A percentile compares a stretch with the other conserved stretches of the same genome.
phyloP scores from a whole-genome alignment of 2,113 vertebrate genomes.

The Salminus brasiliensis region DNA sequence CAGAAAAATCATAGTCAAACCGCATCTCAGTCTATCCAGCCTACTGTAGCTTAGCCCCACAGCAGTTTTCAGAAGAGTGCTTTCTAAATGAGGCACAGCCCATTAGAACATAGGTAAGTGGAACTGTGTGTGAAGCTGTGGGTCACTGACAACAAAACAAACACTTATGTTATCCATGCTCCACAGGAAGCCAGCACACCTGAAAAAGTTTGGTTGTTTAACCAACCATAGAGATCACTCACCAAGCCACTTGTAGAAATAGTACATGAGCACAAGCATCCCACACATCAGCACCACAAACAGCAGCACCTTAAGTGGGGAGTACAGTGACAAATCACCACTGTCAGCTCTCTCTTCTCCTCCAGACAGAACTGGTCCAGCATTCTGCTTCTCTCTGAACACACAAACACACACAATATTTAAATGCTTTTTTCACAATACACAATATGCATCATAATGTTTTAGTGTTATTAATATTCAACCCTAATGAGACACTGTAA shows the following conservation, averaged over 20 bases:
- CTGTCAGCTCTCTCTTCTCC: conserved; percentile 62
- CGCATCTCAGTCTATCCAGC: too few species aligned
- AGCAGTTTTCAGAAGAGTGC: too few species aligned
- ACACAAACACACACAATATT: conserved; percentile 37
- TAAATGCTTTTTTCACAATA: background rate
- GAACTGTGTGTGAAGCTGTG: too few species aligned
- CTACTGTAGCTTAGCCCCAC: too few species aligned
- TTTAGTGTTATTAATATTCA: too few species aligned
- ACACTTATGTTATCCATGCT: too few species aligned
- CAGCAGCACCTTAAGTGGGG: conserved; percentile 84
- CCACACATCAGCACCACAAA: conserved; percentile 88
- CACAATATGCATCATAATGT: too few species aligned
- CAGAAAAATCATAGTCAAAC: background rate
- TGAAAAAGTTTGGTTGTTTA: background rate
- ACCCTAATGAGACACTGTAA: too few species aligned
- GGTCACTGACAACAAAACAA: too few species aligned
- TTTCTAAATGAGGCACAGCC: too few species aligned
- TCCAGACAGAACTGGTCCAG: conserved; percentile 52
- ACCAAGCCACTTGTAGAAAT: conserved; percentile 92
- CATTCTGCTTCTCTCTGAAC: conserved; percentile 76
- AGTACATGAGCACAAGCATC: conserved; percentile 95
- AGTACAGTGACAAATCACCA: conserved; percentile 75
- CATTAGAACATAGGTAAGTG: too few species aligned
- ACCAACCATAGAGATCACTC: conserved; percentile 63
- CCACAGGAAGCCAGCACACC: too few species aligned